phyloP scores from a whole-genome alignment of 2,113 vertebrate species.

The Oreochromis niloticus region DNA sequence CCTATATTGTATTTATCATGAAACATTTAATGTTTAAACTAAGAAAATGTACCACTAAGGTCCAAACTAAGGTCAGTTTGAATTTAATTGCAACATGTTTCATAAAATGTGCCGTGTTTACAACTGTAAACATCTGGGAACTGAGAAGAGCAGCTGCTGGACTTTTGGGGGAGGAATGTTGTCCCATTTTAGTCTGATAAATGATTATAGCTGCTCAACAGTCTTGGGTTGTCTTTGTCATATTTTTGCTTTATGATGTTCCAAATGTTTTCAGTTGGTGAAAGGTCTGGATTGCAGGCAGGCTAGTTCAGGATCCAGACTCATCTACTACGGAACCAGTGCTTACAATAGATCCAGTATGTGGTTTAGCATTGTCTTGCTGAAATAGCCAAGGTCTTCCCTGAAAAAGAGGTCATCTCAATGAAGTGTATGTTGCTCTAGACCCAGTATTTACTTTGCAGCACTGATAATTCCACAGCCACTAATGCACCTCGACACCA shows the following conservation, averaged over 20 bases:
- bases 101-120: background rate
- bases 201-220: background rate
- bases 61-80: background rate
- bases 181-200: background rate
- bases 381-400: background rate
- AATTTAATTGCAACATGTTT: background rate
- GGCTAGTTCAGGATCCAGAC: background rate
- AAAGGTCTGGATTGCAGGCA: background rate
- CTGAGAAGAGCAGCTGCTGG: background rate
- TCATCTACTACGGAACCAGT: background rate
- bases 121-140: background rate
- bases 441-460: background rate
- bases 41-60: background rate
- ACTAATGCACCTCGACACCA: background rate
- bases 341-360: background rate
- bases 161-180: background rate
- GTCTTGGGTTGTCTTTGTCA: background rate
- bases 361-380: background rate
- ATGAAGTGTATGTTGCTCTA: background rate
- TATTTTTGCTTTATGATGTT: background rate
- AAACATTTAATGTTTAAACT: background rate
- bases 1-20: background rate
- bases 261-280: background rate
- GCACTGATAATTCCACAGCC: background rate
- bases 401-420: background rate